phyloP scores from a whole-genome alignment of 2,888 invertebrate genomes.

The Amphipoea oculea region DNA sequence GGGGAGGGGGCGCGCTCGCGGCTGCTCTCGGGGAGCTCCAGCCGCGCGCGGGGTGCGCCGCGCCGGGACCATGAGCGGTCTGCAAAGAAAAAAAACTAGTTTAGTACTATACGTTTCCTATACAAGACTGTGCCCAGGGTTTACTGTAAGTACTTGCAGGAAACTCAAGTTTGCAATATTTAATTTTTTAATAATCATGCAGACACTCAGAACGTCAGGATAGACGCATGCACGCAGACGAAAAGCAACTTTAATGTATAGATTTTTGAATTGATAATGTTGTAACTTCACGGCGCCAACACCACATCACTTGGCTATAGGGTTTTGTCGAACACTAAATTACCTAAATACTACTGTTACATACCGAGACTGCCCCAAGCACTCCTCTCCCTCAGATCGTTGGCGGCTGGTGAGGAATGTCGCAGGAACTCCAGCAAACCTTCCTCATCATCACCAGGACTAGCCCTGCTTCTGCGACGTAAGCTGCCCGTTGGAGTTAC shows the following conservation, averaged over 20 bases:
- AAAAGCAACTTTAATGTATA: too few relatives aligned
- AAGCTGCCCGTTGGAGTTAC: slow-evolving; percentile 97
- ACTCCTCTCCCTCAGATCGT: slow-evolving; percentile 94
- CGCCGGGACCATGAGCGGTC: slow-evolving; percentile 97
- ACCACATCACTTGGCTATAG: too few relatives aligned
- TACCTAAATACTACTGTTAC: neutral
- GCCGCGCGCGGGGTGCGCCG: slow-evolving; percentile 93
- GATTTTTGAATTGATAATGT: too few relatives aligned
- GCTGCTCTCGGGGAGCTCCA: slow-evolving; percentile 95
- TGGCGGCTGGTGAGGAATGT: slow-evolving; percentile 93
- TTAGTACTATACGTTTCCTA: neutral
- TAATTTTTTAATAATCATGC: too few relatives aligned
- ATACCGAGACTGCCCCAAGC: slow-evolving; percentile 95
- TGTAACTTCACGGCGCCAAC: too few relatives aligned
- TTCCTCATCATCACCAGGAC: slow-evolving; percentile 94
- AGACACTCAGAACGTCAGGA: too few relatives aligned
- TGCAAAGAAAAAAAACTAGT: slow-evolving; percentile 64
- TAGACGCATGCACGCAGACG: too few relatives aligned
- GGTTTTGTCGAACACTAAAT: neutral
- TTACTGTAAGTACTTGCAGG: neutral
- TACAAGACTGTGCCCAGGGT: neutral
- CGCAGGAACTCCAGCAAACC: slow-evolving; percentile 96
- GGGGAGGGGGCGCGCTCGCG: slow-evolving; percentile 87
- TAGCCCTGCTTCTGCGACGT: slow-evolving; percentile 94
- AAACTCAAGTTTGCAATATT: too few relatives aligned